Percentiles rank a stretch among this genome's conserved stretches.
Conservation (phyloP, 2,888 invertebrate species). For the Euzophera pinguis region DNA sequence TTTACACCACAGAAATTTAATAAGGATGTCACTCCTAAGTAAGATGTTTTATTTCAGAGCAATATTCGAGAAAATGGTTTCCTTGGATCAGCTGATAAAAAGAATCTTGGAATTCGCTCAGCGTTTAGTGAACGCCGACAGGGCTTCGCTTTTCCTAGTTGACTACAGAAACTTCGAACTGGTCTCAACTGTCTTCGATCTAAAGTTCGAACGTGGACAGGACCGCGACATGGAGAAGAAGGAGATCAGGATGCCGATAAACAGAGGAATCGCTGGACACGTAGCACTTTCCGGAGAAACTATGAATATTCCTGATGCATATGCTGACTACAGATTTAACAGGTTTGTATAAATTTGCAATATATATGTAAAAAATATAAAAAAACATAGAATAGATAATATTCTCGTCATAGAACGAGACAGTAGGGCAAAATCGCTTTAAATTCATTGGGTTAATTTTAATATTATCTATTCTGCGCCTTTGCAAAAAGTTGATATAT, state of each 20-base stretch:
- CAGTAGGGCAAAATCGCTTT: no score
- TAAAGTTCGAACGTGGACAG: slow-evolving; percentile 54
- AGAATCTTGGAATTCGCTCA: slow-evolving; percentile 92
- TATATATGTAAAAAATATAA: no score
- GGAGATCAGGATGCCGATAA: slow-evolving; percentile 85
- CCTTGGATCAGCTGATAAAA: slow-evolving; percentile 89
- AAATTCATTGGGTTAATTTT: no score
- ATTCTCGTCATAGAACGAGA: no score
- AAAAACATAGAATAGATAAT: no score
- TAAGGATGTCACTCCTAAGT: no score
- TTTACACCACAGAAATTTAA: no score
- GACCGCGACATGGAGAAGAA: slow-evolving; percentile 54
- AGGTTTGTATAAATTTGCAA: slow-evolving; percentile 37
- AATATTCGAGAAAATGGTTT: slow-evolving; percentile 93
- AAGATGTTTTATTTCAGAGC: slow-evolving; percentile 71
- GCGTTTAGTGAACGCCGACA: slow-evolving; percentile 88
- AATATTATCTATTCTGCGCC: no score
- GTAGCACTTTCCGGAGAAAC: slow-evolving; percentile 89
- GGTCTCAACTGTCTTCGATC: slow-evolving; percentile 90
- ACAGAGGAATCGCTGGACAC: slow-evolving; percentile 89
- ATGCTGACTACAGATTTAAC: slow-evolving; percentile 88
- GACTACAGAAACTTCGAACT: slow-evolving; percentile 86
- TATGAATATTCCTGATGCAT: slow-evolving; percentile 90
- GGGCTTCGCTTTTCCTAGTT: slow-evolving; percentile 90
- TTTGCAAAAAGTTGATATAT: no score